A percentile compares a stretch with the other conserved stretches of the same genome.
Conservation (phyloP, 2,888 invertebrate genomes). For the Oscheius sp. region DNA sequence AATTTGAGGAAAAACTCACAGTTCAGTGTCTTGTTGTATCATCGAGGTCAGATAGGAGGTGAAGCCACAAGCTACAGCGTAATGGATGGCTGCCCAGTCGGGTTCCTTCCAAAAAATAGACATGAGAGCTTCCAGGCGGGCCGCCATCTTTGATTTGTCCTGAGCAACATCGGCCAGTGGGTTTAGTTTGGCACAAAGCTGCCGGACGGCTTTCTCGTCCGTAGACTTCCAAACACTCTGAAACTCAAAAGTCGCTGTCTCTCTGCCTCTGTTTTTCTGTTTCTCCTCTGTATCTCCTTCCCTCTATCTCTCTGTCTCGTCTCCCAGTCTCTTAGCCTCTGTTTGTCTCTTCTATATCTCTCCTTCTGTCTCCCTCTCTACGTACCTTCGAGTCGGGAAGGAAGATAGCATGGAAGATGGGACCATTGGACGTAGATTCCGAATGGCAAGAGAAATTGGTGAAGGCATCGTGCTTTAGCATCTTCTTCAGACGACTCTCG, state of each 20-base stretch:
- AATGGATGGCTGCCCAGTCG: conserved; percentile 39
- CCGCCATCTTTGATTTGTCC: conserved; percentile 22
- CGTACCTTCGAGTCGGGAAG: conserved; percentile 35
- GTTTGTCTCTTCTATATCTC: too few species aligned
- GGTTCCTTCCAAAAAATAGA: conserved; percentile 30
- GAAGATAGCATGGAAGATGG: conserved; percentile 37
- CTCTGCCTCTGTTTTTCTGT: too few species aligned
- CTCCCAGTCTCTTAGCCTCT: too few species aligned
- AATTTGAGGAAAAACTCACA: not conserved
- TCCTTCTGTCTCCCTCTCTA: too few species aligned
- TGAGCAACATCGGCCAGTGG: conserved; percentile 25
- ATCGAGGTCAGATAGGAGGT: conserved; percentile 16
- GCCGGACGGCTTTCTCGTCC: conserved; percentile 37
- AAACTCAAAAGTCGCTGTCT: not conserved
- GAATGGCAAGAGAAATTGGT: conserved; percentile 38
- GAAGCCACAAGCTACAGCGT: conserved; percentile 37
- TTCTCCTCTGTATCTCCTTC: too few species aligned
- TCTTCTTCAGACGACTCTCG: conserved; percentile 36
- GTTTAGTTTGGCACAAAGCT: conserved; percentile 36
- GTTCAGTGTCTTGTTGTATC: conserved; percentile 34
- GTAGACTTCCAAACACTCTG: conserved; percentile 33
- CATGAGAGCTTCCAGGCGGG: conserved; percentile 31
- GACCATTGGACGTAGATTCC: conserved; percentile 26
- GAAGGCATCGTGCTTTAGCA: conserved; percentile 36
- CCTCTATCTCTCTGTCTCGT: too few species aligned